phyloP scores from a whole-genome alignment of 2,797 vertebrate species.

The Fistularia commersonii region DNA sequence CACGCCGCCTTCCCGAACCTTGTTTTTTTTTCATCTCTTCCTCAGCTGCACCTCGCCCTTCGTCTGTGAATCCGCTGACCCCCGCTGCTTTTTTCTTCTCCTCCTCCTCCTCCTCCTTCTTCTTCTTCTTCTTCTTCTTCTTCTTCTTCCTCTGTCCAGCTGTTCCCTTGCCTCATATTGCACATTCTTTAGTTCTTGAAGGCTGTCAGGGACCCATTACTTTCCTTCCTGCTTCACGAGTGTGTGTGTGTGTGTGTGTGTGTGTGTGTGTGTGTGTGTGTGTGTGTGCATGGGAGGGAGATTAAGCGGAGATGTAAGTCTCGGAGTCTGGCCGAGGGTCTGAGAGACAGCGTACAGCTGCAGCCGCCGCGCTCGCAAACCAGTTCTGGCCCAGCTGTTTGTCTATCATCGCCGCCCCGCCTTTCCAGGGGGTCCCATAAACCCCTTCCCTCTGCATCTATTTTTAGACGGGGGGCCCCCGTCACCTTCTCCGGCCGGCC shows the following conservation, averaged over 20 bases:
- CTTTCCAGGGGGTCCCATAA: slow-evolving; percentile 40
- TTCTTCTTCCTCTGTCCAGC: slow-evolving; percentile 49
- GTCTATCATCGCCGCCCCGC: slow-evolving; percentile 54
- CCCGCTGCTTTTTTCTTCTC: too few species aligned
- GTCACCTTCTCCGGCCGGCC: slow-evolving; percentile 28
- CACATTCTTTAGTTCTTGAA: slow-evolving; percentile 69
- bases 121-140: slow-evolving; percentile 12
- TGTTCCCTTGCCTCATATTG: slow-evolving; percentile 68
- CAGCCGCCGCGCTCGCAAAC: slow-evolving; percentile 23
- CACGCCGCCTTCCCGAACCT: slow-evolving; percentile 15
- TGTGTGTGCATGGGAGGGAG: slow-evolving; percentile 4
- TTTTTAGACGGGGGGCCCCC: slow-evolving; percentile 57
- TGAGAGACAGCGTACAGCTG: slow-evolving; percentile 73
- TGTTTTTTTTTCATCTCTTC: slow-evolving; percentile 22
- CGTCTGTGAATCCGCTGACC: slow-evolving; percentile 38
- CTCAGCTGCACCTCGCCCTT: slow-evolving; percentile 41
- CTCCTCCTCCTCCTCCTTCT: too few species aligned
- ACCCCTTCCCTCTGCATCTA: slow-evolving; percentile 62
- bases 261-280: slow-evolving; percentile 1
- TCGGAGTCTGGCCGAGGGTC: slow-evolving; percentile 45
- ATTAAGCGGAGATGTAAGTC: slow-evolving; percentile 42
- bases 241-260: slow-evolving; percentile 10
- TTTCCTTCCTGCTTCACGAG: slow-evolving; percentile 52
- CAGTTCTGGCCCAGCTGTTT: slow-evolving; percentile 63
- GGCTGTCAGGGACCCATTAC: slow-evolving; percentile 64